Evolutionary conservation across 2,113 vertebrate genomes (phyloP).

Genomic region (Silurus meridionalis): DNA sequence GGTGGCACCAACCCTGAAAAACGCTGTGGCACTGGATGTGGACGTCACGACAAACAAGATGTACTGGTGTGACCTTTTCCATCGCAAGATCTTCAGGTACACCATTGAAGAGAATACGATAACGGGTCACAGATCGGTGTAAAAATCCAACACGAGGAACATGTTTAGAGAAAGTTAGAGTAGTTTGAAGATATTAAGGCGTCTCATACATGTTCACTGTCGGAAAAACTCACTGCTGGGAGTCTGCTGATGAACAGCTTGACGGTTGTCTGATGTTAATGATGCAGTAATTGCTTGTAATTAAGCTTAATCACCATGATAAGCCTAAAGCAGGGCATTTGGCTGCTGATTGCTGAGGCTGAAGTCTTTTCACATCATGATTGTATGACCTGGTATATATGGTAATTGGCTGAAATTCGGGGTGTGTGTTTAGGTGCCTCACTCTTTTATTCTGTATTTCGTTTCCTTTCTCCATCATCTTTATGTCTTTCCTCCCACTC

Average conservation of each 20-base stretch:
- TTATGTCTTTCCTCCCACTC: neutral
- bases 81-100: constrained; percentile 95
- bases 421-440: neutral
- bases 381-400: neutral
- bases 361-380: constrained; percentile 1
- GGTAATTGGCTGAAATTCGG: constrained; percentile 18
- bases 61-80: constrained; percentile 97
- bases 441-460: neutral
- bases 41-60: constrained; percentile 93
- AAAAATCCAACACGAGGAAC: no score
- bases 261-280: constrained; percentile 32
- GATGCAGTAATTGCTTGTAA: constrained; percentile 29
- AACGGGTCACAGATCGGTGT: neutral
- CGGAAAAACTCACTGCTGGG: constrained; percentile 9
- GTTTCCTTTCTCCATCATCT: neutral
- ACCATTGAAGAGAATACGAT: neutral
- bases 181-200: no score
- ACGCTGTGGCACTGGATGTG: constrained; percentile 91
- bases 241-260: constrained; percentile 14
- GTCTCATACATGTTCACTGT: neutral
- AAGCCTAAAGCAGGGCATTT: constrained; percentile 17
- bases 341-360: constrained; percentile 15
- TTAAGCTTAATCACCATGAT: constrained; percentile 34
- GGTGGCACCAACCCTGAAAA: constrained; percentile 92
- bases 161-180: neutral